These are phyloP conservation scores for Boleophthalmus pectinirostris DNA, from an alignment of 2,113 vertebrate species.

Conservation along the genomic window DNA sequence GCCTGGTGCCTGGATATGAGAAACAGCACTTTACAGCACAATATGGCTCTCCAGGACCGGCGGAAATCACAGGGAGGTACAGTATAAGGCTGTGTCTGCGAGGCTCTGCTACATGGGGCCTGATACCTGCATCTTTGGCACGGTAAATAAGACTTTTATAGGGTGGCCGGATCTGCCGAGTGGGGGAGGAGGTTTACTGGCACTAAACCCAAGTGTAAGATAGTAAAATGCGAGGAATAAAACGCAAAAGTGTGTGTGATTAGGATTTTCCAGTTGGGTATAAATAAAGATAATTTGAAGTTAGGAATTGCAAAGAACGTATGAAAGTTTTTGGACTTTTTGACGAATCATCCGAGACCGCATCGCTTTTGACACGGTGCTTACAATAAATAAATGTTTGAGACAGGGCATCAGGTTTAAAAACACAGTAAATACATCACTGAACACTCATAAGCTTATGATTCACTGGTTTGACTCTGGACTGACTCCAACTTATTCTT, in stretches of 20 bases:
- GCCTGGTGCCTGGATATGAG: constrained; percentile 31
- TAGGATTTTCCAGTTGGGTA: not conserved
- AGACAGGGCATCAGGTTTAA: no score
- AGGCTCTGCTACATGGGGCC: not conserved
- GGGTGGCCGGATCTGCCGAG: not conserved
- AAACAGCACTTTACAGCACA: constrained; percentile 27
- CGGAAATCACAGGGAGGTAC: constrained; percentile 2
- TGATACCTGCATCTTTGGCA: not conserved
- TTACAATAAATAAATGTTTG: no score
- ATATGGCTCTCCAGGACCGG: constrained; percentile 6
- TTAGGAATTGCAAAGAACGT: no score
- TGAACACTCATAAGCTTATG: no score
- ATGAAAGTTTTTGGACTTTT: no score
- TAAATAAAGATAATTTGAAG: no score
- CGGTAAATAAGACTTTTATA: not conserved
- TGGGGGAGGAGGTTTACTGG: not conserved
- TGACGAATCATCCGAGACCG: no score
- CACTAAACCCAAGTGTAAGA: not conserved
- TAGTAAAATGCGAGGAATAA: not conserved
- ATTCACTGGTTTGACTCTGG: no score
- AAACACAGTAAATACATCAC: no score
- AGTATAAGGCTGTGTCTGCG: not conserved
- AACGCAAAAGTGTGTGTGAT: not conserved
- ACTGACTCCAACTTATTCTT: no score
- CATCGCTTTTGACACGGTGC: no score